Conservation (phyloP, 2,888 invertebrate genomes). For the Monopis laevigella region DNA sequence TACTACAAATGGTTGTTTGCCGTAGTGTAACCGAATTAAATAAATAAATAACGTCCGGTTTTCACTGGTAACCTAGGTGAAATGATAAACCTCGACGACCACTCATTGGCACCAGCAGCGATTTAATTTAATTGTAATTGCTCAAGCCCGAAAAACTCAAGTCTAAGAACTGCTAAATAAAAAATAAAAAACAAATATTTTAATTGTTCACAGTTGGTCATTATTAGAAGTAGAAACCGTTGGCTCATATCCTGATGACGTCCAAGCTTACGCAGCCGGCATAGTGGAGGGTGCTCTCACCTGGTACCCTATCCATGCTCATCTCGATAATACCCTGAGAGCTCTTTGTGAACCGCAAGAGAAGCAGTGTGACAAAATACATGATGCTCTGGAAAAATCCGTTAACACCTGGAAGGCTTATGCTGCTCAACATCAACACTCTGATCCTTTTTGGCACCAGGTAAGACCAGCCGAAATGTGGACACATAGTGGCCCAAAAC, state of each 20-base stretch:
- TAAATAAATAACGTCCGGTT: no score
- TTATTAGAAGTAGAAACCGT: conserved; percentile 83
- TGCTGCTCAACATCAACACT: conserved; percentile 48
- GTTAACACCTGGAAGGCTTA: conserved; percentile 68
- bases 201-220: conserved; percentile 73
- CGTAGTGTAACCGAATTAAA: no score
- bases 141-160: no score
- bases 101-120: no score
- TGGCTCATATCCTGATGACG: conserved; percentile 74
- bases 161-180: no score
- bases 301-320: conserved; percentile 80
- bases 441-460: conserved; percentile 87
- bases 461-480: conserved; percentile 30
- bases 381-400: conserved; percentile 72
- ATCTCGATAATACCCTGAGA: conserved; percentile 76
- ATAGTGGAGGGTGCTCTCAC: conserved; percentile 85
- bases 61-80: no score
- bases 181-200: no score
- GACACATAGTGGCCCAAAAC: background rate
- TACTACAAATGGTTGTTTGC: no score
- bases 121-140: no score
- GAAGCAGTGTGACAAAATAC: conserved; percentile 72
- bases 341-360: conserved; percentile 60
- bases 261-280: conserved; percentile 89
- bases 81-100: no score